Conservation (phyloP, 92 coral and sea anemone genomes). For the Palythoa caribaeorum region DNA sequence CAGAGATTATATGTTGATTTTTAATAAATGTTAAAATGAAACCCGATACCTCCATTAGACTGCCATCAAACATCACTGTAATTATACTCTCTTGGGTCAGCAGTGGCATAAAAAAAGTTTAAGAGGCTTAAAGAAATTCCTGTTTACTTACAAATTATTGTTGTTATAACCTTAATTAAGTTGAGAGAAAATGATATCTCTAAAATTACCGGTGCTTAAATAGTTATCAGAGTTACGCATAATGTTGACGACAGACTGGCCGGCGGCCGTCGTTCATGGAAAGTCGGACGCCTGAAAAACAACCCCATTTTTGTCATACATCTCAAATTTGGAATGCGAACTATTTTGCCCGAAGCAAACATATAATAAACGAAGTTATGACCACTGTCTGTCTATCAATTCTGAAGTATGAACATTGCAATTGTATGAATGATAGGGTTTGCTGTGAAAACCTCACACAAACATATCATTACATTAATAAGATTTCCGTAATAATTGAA, state of each 20-base stretch:
- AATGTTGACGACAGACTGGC: background rate
- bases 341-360: too few relatives aligned
- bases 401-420: too few relatives aligned
- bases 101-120: background rate
- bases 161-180: background rate
- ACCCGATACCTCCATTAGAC: background rate
- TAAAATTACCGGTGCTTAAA: background rate
- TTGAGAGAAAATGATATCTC: background rate
- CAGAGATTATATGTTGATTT: background rate
- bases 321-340: too few relatives aligned
- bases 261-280: background rate
- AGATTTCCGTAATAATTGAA: too few relatives aligned
- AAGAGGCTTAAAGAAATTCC: slow-evolving; percentile 15
- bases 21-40: background rate
- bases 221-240: background rate
- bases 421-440: too few relatives aligned
- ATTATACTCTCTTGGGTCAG: background rate
- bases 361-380: too few relatives aligned
- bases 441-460: too few relatives aligned
- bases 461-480: too few relatives aligned
- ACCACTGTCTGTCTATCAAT: too few relatives aligned
- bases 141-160: background rate
- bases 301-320: background rate
- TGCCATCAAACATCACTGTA: background rate
- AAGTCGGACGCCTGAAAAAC: background rate